Evolutionary conservation across 2,888 invertebrate species (phyloP).

Genomic region (Carpatolechia fugitivella): DNA sequence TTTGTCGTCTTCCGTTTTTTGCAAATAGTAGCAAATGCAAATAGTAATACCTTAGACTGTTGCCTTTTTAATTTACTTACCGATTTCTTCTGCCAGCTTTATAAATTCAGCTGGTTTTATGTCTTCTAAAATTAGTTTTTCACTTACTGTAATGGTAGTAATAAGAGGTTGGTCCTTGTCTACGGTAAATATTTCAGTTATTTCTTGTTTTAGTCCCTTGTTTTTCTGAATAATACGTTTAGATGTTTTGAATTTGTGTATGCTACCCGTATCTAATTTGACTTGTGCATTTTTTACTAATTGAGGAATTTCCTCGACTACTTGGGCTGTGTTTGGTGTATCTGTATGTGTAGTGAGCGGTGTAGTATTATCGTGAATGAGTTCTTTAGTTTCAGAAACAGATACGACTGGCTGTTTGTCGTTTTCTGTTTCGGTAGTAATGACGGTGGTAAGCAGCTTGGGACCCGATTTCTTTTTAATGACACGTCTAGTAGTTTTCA

Average conservation of each 20-base stretch:
- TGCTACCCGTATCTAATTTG: conserved; percentile 17
- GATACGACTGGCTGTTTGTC: conserved; percentile 25
- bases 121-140: no score
- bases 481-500: conserved; percentile 39
- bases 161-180: conserved; percentile 38
- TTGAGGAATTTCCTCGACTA: conserved; percentile 28
- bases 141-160: conserved; percentile 32
- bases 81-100: no score
- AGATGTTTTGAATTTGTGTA: not conserved
- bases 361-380: conserved; percentile 39
- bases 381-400: conserved; percentile 25
- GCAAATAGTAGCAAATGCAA: no score
- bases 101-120: no score
- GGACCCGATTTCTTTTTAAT: conserved; percentile 42
- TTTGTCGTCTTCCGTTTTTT: not conserved
- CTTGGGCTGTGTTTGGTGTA: conserved; percentile 13
- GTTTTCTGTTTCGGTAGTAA: conserved; percentile 42
- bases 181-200: conserved; percentile 27
- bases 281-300: conserved; percentile 25
- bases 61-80: no score
- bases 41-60: no score
- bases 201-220: conserved; percentile 25
- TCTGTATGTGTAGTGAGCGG: conserved; percentile 24
- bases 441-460: conserved; percentile 45
- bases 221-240: conserved; percentile 23